Percentiles rank a stretch among this genome's conserved stretches.
These are phyloP conservation scores for Rapana venosa DNA, from an alignment of 2,888 invertebrate genomes.

Conservation along the genomic window DNA sequence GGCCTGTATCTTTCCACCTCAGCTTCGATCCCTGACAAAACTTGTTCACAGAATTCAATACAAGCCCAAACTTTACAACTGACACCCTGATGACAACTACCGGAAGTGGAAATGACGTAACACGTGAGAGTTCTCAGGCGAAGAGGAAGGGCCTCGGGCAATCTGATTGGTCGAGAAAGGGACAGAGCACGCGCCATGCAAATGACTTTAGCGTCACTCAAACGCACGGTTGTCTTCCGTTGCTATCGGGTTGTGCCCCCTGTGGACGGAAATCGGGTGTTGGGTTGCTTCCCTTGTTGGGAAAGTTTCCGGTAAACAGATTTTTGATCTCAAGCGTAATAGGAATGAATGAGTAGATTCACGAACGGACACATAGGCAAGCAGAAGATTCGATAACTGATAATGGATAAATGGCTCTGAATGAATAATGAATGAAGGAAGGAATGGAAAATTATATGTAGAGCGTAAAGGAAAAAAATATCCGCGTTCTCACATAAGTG, in stretches of 20 bases:
- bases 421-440: background rate
- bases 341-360: background rate
- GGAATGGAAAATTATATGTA: too few species aligned
- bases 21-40: too few species aligned
- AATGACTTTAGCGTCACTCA: conserved; percentile 11
- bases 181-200: conserved; percentile 10
- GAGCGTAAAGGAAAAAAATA: too few species aligned
- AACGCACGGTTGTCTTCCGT: conserved; percentile 5
- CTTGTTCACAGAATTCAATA: background rate
- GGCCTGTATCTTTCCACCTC: too few species aligned
- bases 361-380: background rate
- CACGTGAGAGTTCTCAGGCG: background rate
- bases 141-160: background rate
- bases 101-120: conserved; percentile 18
- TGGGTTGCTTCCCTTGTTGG: background rate
- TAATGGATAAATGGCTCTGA: background rate
- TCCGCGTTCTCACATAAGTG: too few species aligned
- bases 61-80: background rate
- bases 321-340: background rate
- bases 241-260: background rate
- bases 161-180: background rate
- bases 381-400: background rate
- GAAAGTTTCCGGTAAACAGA: background rate
- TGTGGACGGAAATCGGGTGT: conserved; percentile 12
- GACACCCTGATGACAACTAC: background rate